phyloP scores from a whole-genome alignment of 2,888 invertebrate species.

The Rosalia funebris region DNA sequence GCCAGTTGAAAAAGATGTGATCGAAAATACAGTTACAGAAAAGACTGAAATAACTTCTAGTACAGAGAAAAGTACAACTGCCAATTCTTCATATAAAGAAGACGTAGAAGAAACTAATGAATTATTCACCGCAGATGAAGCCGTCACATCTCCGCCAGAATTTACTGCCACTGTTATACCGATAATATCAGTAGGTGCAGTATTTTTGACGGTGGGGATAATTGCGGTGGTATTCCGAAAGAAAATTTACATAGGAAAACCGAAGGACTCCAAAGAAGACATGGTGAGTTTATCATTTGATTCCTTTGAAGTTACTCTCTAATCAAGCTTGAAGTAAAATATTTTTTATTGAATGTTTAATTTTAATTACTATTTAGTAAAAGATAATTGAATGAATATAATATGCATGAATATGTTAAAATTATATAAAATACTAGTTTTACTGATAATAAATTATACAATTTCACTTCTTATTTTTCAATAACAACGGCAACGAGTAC shows the following conservation, averaged over 20 bases:
- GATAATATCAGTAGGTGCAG: constrained; percentile 74
- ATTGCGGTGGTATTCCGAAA: constrained; percentile 77
- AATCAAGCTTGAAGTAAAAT: too few species aligned
- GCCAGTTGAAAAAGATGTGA: constrained; percentile 15
- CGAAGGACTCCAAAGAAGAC: constrained; percentile 78
- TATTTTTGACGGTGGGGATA: constrained; percentile 75
- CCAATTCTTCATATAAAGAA: constrained; percentile 12
- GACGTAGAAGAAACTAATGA: constrained; percentile 41
- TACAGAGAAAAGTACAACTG: constrained; percentile 28
- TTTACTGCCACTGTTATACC: constrained; percentile 77
- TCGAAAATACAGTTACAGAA: constrained; percentile 26
- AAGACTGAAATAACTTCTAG: constrained; percentile 28
- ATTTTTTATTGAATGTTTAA: too few species aligned
- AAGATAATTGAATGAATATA: too few species aligned
- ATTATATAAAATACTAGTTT: too few species aligned
- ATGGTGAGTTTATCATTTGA: too few species aligned
- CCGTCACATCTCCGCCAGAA: constrained; percentile 66
- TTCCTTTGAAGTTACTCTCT: too few species aligned
- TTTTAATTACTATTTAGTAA: too few species aligned
- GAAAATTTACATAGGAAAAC: constrained; percentile 73
- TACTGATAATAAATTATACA: too few species aligned
- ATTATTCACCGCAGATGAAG: constrained; percentile 50
- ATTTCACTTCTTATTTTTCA: too few species aligned
- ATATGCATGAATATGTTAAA: too few species aligned
- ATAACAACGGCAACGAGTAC: too few species aligned